Percentiles rank a stretch among this genome's conserved stretches.
Conservation (phyloP, 2,113 vertebrate genomes). For the human region DNA sequence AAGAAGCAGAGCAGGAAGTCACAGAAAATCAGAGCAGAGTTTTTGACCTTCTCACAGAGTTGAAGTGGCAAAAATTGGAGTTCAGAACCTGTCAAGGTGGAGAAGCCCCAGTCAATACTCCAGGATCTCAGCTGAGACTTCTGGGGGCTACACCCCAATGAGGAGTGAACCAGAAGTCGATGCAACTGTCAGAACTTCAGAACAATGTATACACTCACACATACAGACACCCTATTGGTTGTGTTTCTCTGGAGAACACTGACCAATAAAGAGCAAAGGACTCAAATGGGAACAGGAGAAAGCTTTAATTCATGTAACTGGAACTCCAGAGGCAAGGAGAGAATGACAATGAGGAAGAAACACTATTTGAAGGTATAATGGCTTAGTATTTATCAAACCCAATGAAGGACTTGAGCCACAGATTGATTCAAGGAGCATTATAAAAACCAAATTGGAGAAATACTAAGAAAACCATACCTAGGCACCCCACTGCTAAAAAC, state of each 20-base stretch:
- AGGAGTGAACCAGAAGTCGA: background rate
- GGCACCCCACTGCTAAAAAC: background rate
- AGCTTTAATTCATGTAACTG: background rate
- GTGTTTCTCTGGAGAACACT: background rate
- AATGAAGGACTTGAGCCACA: background rate
- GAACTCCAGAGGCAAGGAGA: background rate
- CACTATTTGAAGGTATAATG: background rate
- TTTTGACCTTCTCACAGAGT: background rate
- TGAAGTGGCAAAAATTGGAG: background rate
- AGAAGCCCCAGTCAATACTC: background rate
- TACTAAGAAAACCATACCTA: background rate
- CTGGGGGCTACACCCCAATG: too few species aligned
- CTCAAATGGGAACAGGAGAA: background rate
- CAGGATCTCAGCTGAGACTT: background rate
- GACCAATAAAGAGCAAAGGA: background rate
- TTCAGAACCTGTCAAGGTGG: background rate
- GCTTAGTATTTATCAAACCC: background rate
- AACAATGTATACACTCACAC: background rate
- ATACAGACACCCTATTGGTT: background rate
- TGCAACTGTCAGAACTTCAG: background rate
- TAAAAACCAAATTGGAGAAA: background rate
- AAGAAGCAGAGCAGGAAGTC: background rate
- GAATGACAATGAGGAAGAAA: background rate
- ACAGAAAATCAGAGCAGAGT: background rate
- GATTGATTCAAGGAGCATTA: background rate